Conservation (phyloP, 2,113 vertebrate species). For the Natator depressus region DNA sequence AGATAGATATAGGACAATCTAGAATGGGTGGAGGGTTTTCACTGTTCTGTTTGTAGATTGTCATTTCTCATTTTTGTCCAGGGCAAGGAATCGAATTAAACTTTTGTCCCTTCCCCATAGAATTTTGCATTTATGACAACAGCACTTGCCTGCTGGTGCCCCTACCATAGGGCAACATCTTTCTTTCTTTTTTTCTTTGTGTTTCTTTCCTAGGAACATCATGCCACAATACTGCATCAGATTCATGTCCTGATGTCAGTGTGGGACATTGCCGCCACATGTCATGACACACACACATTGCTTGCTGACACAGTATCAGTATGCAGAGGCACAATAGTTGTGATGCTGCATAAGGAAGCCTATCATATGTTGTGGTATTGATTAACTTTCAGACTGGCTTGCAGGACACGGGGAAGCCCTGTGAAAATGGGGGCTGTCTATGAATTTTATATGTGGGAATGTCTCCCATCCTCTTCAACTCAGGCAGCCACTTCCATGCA, state of each 20-base stretch:
- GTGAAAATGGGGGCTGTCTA: not conserved
- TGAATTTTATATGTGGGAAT: not conserved
- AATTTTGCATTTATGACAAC: not conserved
- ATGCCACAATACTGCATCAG: not conserved
- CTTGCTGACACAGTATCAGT: not conserved
- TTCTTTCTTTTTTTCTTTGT: not conserved
- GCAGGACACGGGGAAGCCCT: not conserved
- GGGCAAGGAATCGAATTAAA: not conserved
- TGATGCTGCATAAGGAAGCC: not conserved
- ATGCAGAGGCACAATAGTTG: not conserved
- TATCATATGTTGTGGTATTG: not conserved
- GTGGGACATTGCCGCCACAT: not conserved
- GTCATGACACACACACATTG: not conserved
- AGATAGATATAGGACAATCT: not conserved
- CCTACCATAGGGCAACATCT: not conserved
- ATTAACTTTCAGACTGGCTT: rapidly evolving
- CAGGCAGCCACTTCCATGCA: not conserved
- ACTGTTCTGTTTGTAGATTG: not conserved
- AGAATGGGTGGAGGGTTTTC: not conserved
- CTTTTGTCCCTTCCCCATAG: not conserved
- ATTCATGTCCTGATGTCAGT: not conserved
- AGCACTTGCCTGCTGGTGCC: not conserved
- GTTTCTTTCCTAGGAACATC: not conserved
- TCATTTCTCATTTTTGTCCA: not conserved
- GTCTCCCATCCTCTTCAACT: not conserved